Percentiles rank a stretch among this genome's conserved stretches.
phyloP scores from a whole-genome alignment of 2,113 vertebrate genomes.

The Erythrocercus mccallii region DNA sequence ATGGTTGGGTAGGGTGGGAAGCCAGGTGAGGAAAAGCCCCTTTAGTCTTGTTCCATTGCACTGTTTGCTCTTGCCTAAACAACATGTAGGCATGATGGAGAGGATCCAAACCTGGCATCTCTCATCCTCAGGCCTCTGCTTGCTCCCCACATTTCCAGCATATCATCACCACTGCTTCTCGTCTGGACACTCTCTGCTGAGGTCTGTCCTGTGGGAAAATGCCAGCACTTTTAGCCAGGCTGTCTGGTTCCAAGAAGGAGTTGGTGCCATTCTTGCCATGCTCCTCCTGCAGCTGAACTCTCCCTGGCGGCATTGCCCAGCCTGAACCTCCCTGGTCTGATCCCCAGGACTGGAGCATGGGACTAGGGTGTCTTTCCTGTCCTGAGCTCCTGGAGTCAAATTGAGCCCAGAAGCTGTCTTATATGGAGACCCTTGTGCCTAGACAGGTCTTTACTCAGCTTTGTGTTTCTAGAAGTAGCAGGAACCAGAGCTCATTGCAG shows the following conservation, averaged over 20 bases:
- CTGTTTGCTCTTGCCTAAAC: neutral
- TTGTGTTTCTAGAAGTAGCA: neutral
- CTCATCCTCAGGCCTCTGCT: neutral
- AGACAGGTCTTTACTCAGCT: rapidly evolving
- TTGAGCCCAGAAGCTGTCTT: neutral
- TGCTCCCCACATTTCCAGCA: neutral
- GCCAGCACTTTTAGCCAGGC: neutral
- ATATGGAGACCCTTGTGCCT: neutral
- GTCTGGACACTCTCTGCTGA: neutral
- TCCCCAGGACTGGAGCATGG: neutral
- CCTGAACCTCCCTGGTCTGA: neutral
- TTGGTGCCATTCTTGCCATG: neutral
- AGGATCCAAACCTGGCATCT: neutral
- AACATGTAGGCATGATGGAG: neutral
- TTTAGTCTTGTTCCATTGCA: neutral
- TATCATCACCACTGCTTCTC: neutral
- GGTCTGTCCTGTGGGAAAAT: neutral
- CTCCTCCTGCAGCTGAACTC: neutral
- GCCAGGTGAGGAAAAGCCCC: neutral
- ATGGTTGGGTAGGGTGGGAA: neutral
- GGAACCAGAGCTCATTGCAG: neutral
- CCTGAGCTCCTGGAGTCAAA: neutral
- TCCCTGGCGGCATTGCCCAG: neutral
- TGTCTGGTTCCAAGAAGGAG: neutral
- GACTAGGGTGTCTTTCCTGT: neutral